Conservation (phyloP, 2,888 invertebrate species). For the Sarcophaga rosellei region DNA sequence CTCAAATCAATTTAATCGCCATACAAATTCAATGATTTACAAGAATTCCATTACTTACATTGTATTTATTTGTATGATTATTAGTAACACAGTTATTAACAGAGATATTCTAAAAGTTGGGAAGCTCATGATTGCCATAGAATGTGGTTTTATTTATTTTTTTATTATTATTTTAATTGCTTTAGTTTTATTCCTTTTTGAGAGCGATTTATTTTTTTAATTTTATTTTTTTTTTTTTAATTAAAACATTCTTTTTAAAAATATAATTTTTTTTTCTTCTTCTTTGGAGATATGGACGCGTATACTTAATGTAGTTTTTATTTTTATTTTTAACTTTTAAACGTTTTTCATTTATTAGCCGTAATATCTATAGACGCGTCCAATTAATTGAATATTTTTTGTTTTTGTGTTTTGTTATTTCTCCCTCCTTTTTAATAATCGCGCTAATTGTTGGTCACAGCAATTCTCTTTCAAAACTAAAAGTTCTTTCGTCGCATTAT, state of each 20-base stretch:
- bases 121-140: slow-evolving; percentile 71
- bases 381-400: slow-evolving; percentile 35
- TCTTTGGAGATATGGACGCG: not conserved
- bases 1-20: too few relatives aligned
- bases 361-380: slow-evolving; percentile 40
- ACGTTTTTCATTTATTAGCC: slow-evolving; percentile 19
- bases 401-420: slow-evolving; percentile 49
- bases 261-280: not conserved
- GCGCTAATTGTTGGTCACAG: slow-evolving; percentile 73
- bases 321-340: slow-evolving; percentile 23
- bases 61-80: slow-evolving; percentile 68
- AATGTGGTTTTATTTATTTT: not conserved
- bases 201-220: not conserved
- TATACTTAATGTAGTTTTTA: not conserved
- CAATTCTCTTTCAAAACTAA: slow-evolving; percentile 73
- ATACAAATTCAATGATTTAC: too few relatives aligned
- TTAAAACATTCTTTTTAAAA: slow-evolving; percentile 2
- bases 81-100: slow-evolving; percentile 72
- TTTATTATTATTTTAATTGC: slow-evolving; percentile 1
- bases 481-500: slow-evolving; percentile 63
- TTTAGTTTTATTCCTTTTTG: not conserved
- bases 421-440: slow-evolving; percentile 73
- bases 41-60: slow-evolving; percentile 72
- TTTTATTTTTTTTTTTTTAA: slow-evolving; percentile 12
- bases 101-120: slow-evolving; percentile 71